Percentiles rank a stretch among this genome's conserved stretches.
Evolutionary conservation across 2,888 invertebrate species (phyloP).

Genomic region (Buathra laborator): DNA sequence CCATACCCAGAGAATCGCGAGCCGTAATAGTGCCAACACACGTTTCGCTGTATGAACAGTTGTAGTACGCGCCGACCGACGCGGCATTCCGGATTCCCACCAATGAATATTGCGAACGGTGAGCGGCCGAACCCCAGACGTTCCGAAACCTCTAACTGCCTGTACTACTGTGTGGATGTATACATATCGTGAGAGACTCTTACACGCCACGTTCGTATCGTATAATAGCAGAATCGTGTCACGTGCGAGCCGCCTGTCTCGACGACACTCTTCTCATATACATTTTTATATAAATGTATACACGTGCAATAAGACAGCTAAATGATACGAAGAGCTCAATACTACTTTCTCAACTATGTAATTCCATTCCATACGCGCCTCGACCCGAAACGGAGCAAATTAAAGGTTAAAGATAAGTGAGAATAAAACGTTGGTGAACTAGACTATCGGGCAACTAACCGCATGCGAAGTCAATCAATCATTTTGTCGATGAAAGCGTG

Average conservation of each 20-base stretch:
- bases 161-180: not conserved
- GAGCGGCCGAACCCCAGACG: constrained; percentile 58
- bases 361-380: not conserved
- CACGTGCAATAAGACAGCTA: constrained; percentile 28
- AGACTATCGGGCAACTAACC: constrained; percentile 52
- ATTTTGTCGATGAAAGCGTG: constrained; percentile 75
- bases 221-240: constrained; percentile 30
- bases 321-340: not conserved
- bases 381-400: not conserved
- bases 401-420: not conserved
- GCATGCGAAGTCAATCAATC: constrained; percentile 72
- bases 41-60: constrained; percentile 69
- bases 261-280: not conserved
- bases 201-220: constrained; percentile 32
- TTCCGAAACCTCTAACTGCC: constrained; percentile 69
- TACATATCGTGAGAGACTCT: constrained; percentile 55
- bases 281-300: not conserved
- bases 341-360: not conserved
- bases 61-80: constrained; percentile 9
- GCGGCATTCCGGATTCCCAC: constrained; percentile 33
- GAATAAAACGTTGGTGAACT: constrained; percentile 19
- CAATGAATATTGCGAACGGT: not conserved
- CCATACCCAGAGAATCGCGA: constrained; percentile 73
- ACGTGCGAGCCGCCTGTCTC: constrained; percentile 29
- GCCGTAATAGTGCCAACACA: constrained; percentile 31